phyloP scores from a whole-genome alignment of 2,888 invertebrate species.

The Dichetophora obliterata region DNA sequence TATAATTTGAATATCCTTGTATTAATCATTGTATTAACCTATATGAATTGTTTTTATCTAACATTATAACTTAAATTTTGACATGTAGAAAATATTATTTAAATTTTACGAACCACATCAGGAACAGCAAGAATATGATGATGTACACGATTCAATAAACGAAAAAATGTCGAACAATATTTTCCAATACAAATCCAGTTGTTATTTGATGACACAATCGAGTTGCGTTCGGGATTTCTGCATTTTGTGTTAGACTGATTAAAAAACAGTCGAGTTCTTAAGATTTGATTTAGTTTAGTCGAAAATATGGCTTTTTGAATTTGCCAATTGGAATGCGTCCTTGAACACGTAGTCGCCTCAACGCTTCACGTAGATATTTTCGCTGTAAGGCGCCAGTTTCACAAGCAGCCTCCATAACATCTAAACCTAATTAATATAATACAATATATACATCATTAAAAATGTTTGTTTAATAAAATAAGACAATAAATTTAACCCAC shows the following conservation, averaged over 20 bases:
- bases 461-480: neutral
- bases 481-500: conserved; percentile 72
- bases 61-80: no score
- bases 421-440: conserved; percentile 83
- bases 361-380: conserved; percentile 94
- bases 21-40: no score
- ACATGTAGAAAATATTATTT: no score
- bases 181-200: no score
- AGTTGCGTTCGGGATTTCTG: neutral
- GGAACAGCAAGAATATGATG: no score
- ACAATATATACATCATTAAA: neutral
- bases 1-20: no score
- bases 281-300: conserved; percentile 66
- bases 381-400: conserved; percentile 94
- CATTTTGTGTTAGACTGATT: neutral
- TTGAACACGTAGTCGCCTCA: conserved; percentile 81
- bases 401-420: conserved; percentile 89
- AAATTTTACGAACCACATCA: no score
- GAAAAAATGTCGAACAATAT: no score
- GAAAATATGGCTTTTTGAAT: conserved; percentile 77
- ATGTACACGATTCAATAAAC: no score
- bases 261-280: neutral
- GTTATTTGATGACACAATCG: no score
- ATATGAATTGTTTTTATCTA: no score
- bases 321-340: conserved; percentile 82